These are phyloP conservation scores for Brachionus rotundiformis DNA, from an alignment of 1,140 invertebrate genomes.

Conservation along the genomic window DNA sequence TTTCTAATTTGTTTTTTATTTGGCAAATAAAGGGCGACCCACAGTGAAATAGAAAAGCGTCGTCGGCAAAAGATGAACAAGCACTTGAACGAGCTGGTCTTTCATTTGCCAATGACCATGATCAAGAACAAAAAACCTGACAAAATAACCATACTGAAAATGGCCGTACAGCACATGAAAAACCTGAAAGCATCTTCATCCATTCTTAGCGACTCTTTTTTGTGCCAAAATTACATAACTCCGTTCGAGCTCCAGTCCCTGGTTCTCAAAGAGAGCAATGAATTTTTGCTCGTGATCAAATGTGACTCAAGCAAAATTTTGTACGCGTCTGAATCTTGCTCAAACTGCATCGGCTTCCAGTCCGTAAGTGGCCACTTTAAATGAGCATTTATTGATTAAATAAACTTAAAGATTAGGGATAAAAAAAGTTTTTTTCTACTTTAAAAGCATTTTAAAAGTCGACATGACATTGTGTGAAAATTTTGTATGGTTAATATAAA, in stretches of 20 bases:
- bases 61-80: constrained; percentile 99
- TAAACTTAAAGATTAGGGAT: neutral
- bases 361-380: neutral
- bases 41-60: constrained; percentile 97
- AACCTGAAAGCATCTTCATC: constrained; percentile 59
- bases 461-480: no score
- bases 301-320: constrained; percentile 46
- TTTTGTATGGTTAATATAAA: no score
- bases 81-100: constrained; percentile 98
- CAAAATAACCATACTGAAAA: constrained; percentile 96
- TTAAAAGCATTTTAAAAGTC: no score
- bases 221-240: constrained; percentile 52
- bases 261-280: constrained; percentile 75
- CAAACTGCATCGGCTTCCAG: constrained; percentile 32
- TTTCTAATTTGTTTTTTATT: neutral
- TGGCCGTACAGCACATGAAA: constrained; percentile 99
- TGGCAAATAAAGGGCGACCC: constrained; percentile 87
- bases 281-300: constrained; percentile 83
- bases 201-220: constrained; percentile 46
- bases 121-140: constrained; percentile 95
- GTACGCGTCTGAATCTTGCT: constrained; percentile 36
- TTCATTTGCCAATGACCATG: constrained; percentile 98
- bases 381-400: no score
- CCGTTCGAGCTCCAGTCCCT: constrained; percentile 37
- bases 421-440: no score